phyloP scores from a whole-genome alignment of 2,888 invertebrate species.

The Dryadula phaetusa region DNA sequence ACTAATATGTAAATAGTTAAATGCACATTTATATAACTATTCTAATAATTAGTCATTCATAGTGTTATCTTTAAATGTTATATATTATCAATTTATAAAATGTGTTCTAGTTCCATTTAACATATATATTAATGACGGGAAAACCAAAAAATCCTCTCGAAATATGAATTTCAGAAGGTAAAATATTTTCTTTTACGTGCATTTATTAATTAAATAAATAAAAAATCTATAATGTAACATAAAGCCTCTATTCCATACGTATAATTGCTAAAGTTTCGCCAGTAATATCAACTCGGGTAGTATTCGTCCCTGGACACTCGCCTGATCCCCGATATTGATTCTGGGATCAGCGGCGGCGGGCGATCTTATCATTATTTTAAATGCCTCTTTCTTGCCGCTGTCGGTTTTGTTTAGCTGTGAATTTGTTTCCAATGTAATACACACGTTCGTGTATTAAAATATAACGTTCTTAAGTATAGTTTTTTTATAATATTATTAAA shows the following conservation, averaged over 20 bases:
- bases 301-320: constrained; percentile 48
- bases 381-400: constrained; percentile 55
- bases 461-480: background rate
- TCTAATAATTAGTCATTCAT: no score
- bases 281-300: constrained; percentile 53
- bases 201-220: no score
- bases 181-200: no score
- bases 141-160: no score
- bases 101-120: no score
- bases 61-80: no score
- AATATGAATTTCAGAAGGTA: no score
- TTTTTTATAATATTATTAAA: background rate
- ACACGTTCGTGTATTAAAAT: constrained; percentile 2
- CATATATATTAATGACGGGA: no score
- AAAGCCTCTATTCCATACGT: background rate
- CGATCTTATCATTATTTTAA: constrained; percentile 77
- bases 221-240: background rate
- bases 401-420: constrained; percentile 47
- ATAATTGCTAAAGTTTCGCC: background rate
- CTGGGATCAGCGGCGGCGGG: constrained; percentile 60
- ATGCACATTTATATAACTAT: no score
- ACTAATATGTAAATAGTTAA: no score
- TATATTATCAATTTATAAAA: no score
- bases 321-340: constrained; percentile 81
- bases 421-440: constrained; percentile 31